Base-by-base conservation (phyloP, 2,888 invertebrate species). In the Homarus gammarus region DNA sequence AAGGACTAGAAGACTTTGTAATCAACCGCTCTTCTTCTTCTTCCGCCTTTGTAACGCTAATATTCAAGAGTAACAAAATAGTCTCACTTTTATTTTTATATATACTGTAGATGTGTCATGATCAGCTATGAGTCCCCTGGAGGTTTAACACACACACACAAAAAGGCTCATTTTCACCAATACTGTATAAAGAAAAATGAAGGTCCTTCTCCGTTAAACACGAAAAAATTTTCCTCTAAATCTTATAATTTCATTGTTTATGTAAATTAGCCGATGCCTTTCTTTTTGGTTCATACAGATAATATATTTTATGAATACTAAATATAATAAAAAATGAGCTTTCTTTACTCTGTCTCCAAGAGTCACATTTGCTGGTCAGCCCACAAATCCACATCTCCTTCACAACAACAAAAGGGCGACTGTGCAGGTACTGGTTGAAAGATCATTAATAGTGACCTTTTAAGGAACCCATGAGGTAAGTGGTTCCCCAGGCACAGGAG, bases 401-500 rank as follows among this genome's bases (percentile, higher is more conserved):
- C 79, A 85, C 79, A 89, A 89, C 85, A 89, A 89, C 89, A 89
- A 89, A 89, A 61, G 89, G 89, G 84, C 84, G 89, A 89, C 89
- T 89, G 89, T 89, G 85, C 89, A 89, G 89, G 89, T 89, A 89
- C 89, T 89, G 89, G 89, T 89, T 83, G 89, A 89, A 89, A 88
- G 83, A 77, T 77, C 78, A 83, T 83, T 61, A 49, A 83, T 73
- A 68, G 68, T 83, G 87, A 88, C 87, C 87, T 83, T 88, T 88
- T 83, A 68, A 64, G 84, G 88, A 84, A 82, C 84, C 84, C 78
- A 78, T 89, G 88, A 89, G 88, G 88, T 89, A 83, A 84, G 51
- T 70, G 72, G 88, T 72, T 84, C 75, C 88, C 88, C 88, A 77
- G 56, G 64, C 88, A 89, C 84, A 78, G 88, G 88, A 84, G 88